A percentile compares a stretch with the other conserved stretches of the same genome.
phyloP scores from a whole-genome alignment of 1,140 invertebrate species.

The Ganaspis sp. region DNA sequence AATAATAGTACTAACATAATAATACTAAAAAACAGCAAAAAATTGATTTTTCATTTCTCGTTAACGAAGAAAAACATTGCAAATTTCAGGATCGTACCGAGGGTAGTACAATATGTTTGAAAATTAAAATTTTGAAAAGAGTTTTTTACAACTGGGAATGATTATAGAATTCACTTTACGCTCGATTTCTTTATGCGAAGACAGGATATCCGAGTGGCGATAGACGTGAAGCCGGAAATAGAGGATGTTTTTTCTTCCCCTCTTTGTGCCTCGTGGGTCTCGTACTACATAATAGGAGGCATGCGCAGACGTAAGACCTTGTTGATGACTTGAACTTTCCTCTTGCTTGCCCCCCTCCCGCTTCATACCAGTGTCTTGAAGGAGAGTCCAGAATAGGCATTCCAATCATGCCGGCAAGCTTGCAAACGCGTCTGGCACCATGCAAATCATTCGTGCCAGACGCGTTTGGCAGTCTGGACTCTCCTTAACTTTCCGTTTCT shows the following conservation, averaged over 20 bases:
- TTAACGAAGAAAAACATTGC: too few relatives aligned
- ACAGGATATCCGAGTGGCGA: constrained; percentile 34
- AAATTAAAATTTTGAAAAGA: too few relatives aligned
- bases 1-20: too few relatives aligned
- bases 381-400: too few relatives aligned
- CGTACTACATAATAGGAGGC: constrained; percentile 12
- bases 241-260: constrained; percentile 36
- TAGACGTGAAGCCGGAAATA: constrained; percentile 21
- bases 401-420: too few relatives aligned
- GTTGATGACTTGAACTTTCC: background rate
- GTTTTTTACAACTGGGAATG: background rate
- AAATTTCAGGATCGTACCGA: too few relatives aligned
- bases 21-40: too few relatives aligned
- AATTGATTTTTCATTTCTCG: too few relatives aligned
- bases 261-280: constrained; percentile 36
- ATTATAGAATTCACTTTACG: background rate
- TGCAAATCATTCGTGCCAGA: too few relatives aligned
- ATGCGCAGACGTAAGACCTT: constrained; percentile 12
- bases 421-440: too few relatives aligned
- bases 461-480: too few relatives aligned
- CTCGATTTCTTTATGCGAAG: constrained; percentile 23
- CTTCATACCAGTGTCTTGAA: background rate
- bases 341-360: constrained; percentile 5
- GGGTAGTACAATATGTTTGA: too few relatives aligned
- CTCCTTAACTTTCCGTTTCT: constrained; percentile 29